Evolutionary conservation across 2,888 invertebrate genomes (phyloP).

Genomic region (Chrysolina haemoptera): DNA sequence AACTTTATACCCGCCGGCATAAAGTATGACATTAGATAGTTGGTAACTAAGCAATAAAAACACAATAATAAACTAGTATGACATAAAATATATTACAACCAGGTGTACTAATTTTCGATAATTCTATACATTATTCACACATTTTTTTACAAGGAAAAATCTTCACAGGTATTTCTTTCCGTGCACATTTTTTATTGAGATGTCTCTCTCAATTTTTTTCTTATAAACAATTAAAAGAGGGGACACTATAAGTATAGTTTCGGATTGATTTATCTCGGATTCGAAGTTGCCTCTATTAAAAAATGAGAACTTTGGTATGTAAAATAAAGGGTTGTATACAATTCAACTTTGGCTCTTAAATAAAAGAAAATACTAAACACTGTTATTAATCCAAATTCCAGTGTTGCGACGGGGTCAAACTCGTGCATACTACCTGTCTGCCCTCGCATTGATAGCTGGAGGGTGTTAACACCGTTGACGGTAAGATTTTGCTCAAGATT

Average conservation of each 20-base stretch:
- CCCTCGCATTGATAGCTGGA: slow-evolving; percentile 21
- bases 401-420: slow-evolving; percentile 16
- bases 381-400: slow-evolving; percentile 22
- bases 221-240: no score
- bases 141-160: no score
- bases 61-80: no score
- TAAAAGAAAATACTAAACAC: slow-evolving; percentile 6
- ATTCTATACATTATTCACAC: no score
- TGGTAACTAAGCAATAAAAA: no score
- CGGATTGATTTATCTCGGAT: background rate
- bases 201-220: no score
- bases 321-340: slow-evolving; percentile 4
- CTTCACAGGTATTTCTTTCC: no score
- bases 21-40: no score
- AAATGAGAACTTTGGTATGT: background rate
- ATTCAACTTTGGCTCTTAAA: slow-evolving; percentile 8
- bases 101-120: no score
- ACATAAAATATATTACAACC: no score
- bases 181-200: no score
- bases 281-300: background rate
- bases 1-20: no score
- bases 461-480: slow-evolving; percentile 21
- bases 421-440: slow-evolving; percentile 20
- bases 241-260: background rate
- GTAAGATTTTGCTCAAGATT: slow-evolving; percentile 19